These are phyloP conservation scores for Sebastes melanostomus DNA, from an alignment of 2,797 vertebrate genomes.

Conservation along the genomic window DNA sequence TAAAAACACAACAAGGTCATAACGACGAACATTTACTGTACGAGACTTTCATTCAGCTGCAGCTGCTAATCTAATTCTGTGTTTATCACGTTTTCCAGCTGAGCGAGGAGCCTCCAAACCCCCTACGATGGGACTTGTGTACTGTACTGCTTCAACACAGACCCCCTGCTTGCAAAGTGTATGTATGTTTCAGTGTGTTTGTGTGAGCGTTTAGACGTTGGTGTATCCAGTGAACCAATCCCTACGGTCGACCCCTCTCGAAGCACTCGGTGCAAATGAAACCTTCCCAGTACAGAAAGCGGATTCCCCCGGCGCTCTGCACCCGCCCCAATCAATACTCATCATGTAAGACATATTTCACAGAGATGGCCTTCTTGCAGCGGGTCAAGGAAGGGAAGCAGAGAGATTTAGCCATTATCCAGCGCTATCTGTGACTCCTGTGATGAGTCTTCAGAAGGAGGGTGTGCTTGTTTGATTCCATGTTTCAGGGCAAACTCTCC, in stretches of 20 bases:
- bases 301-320: conserved; percentile 31
- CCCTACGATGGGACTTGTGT: background rate
- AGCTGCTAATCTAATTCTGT: background rate
- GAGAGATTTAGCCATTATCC: conserved; percentile 47
- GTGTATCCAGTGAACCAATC: conserved; percentile 38
- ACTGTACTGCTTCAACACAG: conserved; percentile 10
- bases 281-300: conserved; percentile 40
- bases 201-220: background rate
- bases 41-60: background rate
- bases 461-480: background rate
- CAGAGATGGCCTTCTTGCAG: conserved; percentile 43
- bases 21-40: conserved; percentile 14
- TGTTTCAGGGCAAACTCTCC: conserved; percentile 19
- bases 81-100: background rate
- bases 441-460: background rate
- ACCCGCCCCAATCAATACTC: conserved; percentile 71
- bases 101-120: background rate
- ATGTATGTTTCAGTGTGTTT: background rate
- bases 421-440: conserved; percentile 17
- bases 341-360: conserved; percentile 78
- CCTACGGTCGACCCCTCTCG: conserved; percentile 19
- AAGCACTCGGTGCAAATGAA: conserved; percentile 59
- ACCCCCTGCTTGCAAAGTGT: conserved; percentile 13
- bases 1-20: conserved; percentile 2
- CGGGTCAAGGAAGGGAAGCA: conserved; percentile 46